These are phyloP conservation scores for Habrosyne pyritoides DNA, from an alignment of 2,888 invertebrate genomes.

Conservation along the genomic window DNA sequence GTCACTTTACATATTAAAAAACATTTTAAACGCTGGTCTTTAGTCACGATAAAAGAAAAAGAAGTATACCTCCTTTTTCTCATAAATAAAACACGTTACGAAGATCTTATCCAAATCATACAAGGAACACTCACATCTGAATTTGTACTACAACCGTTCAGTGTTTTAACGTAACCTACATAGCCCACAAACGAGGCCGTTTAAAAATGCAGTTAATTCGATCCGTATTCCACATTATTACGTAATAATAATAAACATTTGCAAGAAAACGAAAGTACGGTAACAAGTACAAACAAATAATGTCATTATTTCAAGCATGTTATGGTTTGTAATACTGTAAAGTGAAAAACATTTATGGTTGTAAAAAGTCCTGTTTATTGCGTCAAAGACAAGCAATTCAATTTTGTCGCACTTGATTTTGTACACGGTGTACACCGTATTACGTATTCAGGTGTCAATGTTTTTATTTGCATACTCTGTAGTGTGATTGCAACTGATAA, in stretches of 20 bases:
- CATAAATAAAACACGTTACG: too few species aligned
- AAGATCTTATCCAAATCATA: too few species aligned
- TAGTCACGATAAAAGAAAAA: too few species aligned
- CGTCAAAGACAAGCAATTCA: neutral
- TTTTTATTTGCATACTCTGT: neutral
- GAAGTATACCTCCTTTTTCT: too few species aligned
- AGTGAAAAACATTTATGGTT: neutral
- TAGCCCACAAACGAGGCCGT: neutral
- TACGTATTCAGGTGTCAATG: neutral
- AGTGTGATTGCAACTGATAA: neutral
- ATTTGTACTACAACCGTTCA: neutral
- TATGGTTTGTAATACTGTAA: neutral
- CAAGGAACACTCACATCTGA: too few species aligned
- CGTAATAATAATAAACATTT: neutral
- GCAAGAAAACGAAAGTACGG: neutral
- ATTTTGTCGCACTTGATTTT: neutral
- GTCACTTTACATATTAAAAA: too few species aligned
- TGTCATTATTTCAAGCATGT: neutral
- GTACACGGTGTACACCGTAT: neutral
- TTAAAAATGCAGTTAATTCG: neutral
- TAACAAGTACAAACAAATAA: neutral
- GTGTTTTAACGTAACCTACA: neutral
- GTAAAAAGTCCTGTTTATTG: constrained; percentile 1
- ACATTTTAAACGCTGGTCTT: too few species aligned
- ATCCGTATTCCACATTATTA: neutral